Evolutionary conservation across 1,140 invertebrate species (phyloP), one percentile per base, ranked within the genome.

Genomic region (Brachionus plicatilis): DNA sequence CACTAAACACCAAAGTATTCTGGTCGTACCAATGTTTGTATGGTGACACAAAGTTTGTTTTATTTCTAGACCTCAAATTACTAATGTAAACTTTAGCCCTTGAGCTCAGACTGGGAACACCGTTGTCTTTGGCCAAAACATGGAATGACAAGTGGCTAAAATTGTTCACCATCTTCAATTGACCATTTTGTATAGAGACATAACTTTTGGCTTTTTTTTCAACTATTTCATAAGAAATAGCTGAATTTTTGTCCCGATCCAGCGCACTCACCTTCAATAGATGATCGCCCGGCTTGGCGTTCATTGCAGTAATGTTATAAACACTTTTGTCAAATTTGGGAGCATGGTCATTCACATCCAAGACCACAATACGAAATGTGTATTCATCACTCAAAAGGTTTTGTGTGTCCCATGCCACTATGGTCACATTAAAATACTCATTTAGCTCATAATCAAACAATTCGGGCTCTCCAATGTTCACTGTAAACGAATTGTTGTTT

Each of bases 381-480:
- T 50, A 76, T 14, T 47, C 72, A 12, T 47, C 24, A 50, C 9
- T 20, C 1, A 27, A 4, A 29, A 50, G 33, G 12, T 76, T 76
- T 12, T 47, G n/a, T 20, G 14, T 20, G 17, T 84, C 82, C 66
- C 60, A 70, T 6, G 82, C 82, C 4, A 75, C 9, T 33, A 84
- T 84, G 43, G 33, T 29, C 43, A 84, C 60, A 20, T 84, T 37
- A 24, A 53, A 84, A 12, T 68, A 9, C 37, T 84, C 45, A n/a
- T 84, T 70, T 60, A 53, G 27, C 33, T 84, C 82, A 33, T 43
- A 41, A 37, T 84, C 82, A 27, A 84, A 56, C 14, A 53, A n/a
- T 24, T 84, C 1, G 2, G 43, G 12, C 1, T 50, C 27, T 8
- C 60, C 82, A 29, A 84, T 37, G 17, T 84, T 84, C 1, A 84